Evolutionary conservation across 1,140 invertebrate species (phyloP).

Genomic region (Aphidius ervi): DNA sequence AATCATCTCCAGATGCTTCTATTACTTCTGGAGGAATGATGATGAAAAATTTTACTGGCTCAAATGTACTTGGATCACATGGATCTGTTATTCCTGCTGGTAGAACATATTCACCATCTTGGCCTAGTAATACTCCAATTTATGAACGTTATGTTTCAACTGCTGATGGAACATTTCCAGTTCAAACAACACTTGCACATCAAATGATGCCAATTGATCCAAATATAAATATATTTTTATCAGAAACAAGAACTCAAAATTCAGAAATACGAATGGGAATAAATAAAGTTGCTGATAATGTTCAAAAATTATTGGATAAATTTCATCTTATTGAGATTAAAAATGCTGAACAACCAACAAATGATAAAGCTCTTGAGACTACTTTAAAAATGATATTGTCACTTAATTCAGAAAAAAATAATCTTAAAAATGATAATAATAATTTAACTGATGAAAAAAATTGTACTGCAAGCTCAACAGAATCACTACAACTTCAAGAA

Average conservation of each 20-base stretch:
- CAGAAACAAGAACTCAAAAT: slow-evolving; percentile 49
- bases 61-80: slow-evolving; percentile 22
- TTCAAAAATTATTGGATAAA: slow-evolving; percentile 50
- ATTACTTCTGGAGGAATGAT: neutral
- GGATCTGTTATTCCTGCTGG: slow-evolving; percentile 26
- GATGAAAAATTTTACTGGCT: slow-evolving; percentile 19
- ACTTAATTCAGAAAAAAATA: slow-evolving; percentile 28
- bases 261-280: slow-evolving; percentile 51
- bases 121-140: neutral
- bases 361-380: slow-evolving; percentile 33
- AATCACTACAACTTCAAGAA: slow-evolving; percentile 2
- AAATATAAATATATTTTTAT: slow-evolving; percentile 45
- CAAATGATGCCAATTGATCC: slow-evolving; percentile 36
- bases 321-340: slow-evolving; percentile 43
- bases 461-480: neutral
- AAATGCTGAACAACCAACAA: slow-evolving; percentile 37
- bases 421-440: neutral
- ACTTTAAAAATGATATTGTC: slow-evolving; percentile 38
- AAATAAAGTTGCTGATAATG: slow-evolving; percentile 48
- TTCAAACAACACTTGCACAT: slow-evolving; percentile 30
- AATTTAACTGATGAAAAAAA: neutral
- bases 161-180: slow-evolving; percentile 11
- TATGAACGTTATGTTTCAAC: neutral
- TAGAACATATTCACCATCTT: neutral
- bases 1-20: slow-evolving; percentile 4